Percentiles rank a stretch among this genome's conserved stretches.
phyloP scores from a whole-genome alignment of 23 tunicate genomes.

The Styela plicata region DNA sequence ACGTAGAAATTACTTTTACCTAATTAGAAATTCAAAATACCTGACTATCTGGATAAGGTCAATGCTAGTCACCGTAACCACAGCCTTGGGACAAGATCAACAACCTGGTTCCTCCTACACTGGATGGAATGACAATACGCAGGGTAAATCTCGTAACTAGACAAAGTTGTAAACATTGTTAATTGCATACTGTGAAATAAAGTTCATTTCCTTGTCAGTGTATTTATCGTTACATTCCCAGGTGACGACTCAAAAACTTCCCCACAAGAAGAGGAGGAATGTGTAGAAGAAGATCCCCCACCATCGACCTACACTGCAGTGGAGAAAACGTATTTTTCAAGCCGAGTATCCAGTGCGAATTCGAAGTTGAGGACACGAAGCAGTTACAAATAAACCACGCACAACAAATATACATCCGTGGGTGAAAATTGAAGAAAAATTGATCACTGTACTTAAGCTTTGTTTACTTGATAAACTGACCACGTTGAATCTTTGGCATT shows the following conservation, averaged over 20 bases:
- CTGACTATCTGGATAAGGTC: too few relatives aligned
- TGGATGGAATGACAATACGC: too few relatives aligned
- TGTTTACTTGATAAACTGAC: conserved; percentile 69
- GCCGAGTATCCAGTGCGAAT: conserved; percentile 80
- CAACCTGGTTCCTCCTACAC: too few relatives aligned
- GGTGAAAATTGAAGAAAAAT: conserved; percentile 82
- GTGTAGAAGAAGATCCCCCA: conserved; percentile 30
- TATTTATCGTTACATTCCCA: background rate
- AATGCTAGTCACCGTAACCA: too few relatives aligned
- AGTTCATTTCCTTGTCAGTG: too few relatives aligned
- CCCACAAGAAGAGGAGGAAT: conserved; percentile 41
- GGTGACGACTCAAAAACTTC: background rate
- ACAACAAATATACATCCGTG: conserved; percentile 79
- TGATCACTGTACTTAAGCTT: conserved; percentile 53
- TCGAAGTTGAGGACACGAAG: conserved; percentile 85
- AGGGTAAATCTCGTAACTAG: too few relatives aligned
- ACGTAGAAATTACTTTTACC: too few relatives aligned
- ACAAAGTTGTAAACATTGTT: too few relatives aligned
- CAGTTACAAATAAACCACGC: conserved; percentile 72
- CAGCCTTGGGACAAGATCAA: too few relatives aligned
- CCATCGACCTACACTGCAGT: conserved; percentile 54
- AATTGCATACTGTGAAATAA: too few relatives aligned
- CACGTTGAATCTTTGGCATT: conserved; percentile 82
- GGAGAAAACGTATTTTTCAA: conserved; percentile 32
- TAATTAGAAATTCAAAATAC: too few relatives aligned